Base-by-base conservation (phyloP, 2,113 vertebrate genomes). In the Nothocercus julius region DNA sequence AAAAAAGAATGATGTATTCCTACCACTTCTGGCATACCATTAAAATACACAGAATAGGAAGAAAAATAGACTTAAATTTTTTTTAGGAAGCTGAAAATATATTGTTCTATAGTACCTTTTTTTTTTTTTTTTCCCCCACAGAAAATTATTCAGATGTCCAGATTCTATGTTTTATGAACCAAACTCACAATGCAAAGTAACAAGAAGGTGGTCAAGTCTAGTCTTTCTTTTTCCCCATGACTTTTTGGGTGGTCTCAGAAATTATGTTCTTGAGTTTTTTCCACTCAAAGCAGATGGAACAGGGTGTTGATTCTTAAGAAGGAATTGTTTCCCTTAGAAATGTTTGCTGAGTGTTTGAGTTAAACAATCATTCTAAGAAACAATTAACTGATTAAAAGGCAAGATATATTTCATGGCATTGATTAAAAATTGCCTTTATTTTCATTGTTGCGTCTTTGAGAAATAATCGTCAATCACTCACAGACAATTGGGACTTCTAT, bases 241-340 rank as follows among this genome's bases (percentile, higher is more conserved):
- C 27, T 73, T 92, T 89, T 87, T 91, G 87, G 27, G 59, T 78
- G 85, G 76, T 90, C 74, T 86, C 62, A 90, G 62, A 92, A 90
- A 64, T 75, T 11, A 30, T 13, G 9, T 61, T 75, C 69, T 79
- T 74, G 77, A 68, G 5, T 84, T 92, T 89, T n/a, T 94, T 83
- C 36, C 47, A 53, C 54, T 34, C 81, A 38, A 21, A 82, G 54
- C 78, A 89, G 70, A 85, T 85, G 63, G 70, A 73, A 85, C 7
- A 82, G 22, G 9, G 58, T 76, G 80, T 68, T 76, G 54, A 91
- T 92, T 64, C 69, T 91, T 38, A 92, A 47, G 77, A 84, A 93
- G 76, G 49, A 61, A 81, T 64, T 79, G 14, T 69, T 93, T 72
- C 62, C 49, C 53, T 85, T 89, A 75, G 89, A 90, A 91, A 72